Evolutionary conservation across 92 coral and sea anemone genomes (phyloP).

Genomic region (Actinostola sp.): DNA sequence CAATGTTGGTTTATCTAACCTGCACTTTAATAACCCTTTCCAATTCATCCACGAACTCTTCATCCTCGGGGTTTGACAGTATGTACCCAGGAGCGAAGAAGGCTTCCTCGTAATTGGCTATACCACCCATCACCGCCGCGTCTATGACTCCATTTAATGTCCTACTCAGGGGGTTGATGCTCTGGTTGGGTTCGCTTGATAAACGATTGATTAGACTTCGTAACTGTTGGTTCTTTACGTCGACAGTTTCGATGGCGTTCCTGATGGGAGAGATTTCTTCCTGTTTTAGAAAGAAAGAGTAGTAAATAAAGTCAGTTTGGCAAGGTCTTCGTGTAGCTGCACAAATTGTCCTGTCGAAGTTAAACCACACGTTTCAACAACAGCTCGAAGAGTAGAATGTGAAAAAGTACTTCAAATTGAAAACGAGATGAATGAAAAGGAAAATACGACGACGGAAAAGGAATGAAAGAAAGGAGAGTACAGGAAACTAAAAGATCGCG

Average conservation of each 20-base stretch:
- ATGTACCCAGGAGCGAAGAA: conserved; percentile 80
- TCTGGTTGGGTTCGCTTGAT: conserved; percentile 58
- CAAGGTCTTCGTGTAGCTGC: too few relatives aligned
- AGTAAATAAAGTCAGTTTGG: too few relatives aligned
- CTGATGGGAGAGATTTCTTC: conserved; percentile 88
- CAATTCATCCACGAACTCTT: conserved; percentile 60
- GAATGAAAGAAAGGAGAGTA: too few relatives aligned
- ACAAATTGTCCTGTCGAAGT: too few relatives aligned
- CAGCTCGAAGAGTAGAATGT: too few relatives aligned
- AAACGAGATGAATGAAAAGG: too few relatives aligned
- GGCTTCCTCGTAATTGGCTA: conserved; percentile 86
- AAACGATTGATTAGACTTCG: conserved; percentile 70
- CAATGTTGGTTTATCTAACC: conserved; percentile 34
- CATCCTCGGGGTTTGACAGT: conserved; percentile 73
- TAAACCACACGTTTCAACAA: too few relatives aligned
- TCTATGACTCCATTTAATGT: conserved; percentile 93
- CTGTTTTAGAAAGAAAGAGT: conserved; percentile 30
- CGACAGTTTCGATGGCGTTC: conserved; percentile 95
- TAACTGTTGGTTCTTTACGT: conserved; percentile 84
- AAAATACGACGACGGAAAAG: too few relatives aligned
- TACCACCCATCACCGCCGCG: conserved; percentile 99
- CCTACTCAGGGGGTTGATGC: conserved; percentile 94
- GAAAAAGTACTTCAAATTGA: too few relatives aligned
- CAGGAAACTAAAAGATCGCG: too few relatives aligned
- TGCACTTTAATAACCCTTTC: conserved; percentile 73